A percentile compares a stretch with the other conserved stretches of the same genome.
These are phyloP conservation scores for Acanthoscelides obtectus DNA, from an alignment of 2,888 invertebrate species.

Conservation along the genomic window DNA sequence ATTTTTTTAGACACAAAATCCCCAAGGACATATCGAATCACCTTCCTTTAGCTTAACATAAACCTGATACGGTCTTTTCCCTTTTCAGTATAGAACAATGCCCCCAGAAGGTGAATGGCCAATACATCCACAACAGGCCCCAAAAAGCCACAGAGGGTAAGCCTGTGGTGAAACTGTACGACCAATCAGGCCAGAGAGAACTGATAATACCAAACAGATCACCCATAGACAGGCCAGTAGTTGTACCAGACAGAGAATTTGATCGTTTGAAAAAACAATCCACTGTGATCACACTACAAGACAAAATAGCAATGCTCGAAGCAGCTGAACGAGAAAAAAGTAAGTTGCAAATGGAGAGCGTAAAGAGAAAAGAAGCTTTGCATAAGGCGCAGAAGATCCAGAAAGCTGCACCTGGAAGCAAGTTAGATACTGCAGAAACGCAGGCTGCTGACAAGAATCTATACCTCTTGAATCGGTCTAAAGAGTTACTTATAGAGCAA, in stretches of 20 bases:
- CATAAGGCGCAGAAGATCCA: constrained; percentile 31
- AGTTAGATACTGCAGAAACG: constrained; percentile 40
- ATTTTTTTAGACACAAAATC: not conserved
- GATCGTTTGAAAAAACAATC: constrained; percentile 54
- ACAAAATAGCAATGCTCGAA: constrained; percentile 46
- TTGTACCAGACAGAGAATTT: constrained; percentile 58
- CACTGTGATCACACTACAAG: constrained; percentile 47
- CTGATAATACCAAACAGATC: constrained; percentile 52
- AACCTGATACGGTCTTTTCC: too few species aligned
- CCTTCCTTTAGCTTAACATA: not conserved
- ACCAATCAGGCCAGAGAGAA: constrained; percentile 45
- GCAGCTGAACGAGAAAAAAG: constrained; percentile 46
- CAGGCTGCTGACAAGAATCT: constrained; percentile 50
- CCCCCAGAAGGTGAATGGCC: constrained; percentile 37
- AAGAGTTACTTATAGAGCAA: constrained; percentile 53
- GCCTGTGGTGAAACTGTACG: constrained; percentile 23
- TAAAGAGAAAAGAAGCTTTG: constrained; percentile 49
- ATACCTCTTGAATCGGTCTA: constrained; percentile 51
- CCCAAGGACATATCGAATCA: not conserved
- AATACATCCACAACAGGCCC: constrained; percentile 40
- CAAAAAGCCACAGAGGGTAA: constrained; percentile 38
- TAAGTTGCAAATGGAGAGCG: constrained; percentile 54
- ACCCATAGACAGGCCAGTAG: constrained; percentile 54
- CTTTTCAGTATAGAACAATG: constrained; percentile 34
- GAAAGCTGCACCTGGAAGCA: constrained; percentile 31